Conservation (phyloP, 2,797 vertebrate species). For the Esox masquinongy region DNA sequence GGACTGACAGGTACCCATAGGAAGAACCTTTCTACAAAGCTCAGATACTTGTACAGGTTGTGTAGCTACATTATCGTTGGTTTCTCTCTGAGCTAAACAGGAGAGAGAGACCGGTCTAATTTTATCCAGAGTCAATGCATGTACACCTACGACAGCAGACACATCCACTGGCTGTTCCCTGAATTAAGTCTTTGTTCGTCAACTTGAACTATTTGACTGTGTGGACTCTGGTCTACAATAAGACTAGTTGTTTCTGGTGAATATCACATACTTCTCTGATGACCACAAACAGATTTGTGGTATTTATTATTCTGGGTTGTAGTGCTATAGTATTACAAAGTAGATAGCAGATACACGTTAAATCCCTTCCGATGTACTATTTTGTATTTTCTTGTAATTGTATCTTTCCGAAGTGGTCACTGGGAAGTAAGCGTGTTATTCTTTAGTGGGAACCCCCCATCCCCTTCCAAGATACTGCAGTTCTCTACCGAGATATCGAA, state of each 20-base stretch:
- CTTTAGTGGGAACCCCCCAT: not conserved
- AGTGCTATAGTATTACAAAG: not conserved
- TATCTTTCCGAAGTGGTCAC: not conserved
- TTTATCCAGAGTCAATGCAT: slow-evolving; percentile 5
- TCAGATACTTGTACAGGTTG: not conserved
- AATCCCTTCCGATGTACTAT: not conserved
- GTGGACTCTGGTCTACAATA: not conserved
- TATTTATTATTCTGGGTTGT: not conserved
- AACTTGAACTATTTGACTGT: slow-evolving; percentile 16
- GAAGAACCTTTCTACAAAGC: not conserved
- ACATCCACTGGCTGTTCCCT: not conserved
- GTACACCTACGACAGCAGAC: not conserved
- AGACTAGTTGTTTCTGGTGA: slow-evolving; percentile 1
- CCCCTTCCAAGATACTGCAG: not conserved
- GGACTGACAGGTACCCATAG: not conserved
- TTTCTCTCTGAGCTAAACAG: not conserved
- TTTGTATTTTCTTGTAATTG: not conserved
- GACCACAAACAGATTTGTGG: not conserved
- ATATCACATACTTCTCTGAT: not conserved
- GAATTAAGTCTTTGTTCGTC: slow-evolving; percentile 25
- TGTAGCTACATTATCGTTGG: not conserved
- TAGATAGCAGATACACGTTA: not conserved
- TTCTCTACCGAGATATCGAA: not conserved
- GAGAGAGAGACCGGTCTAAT: not conserved
- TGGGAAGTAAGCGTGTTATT: not conserved